These are phyloP conservation scores for Odontomyia ornata DNA, from an alignment of 2,888 invertebrate genomes.

Conservation along the genomic window DNA sequence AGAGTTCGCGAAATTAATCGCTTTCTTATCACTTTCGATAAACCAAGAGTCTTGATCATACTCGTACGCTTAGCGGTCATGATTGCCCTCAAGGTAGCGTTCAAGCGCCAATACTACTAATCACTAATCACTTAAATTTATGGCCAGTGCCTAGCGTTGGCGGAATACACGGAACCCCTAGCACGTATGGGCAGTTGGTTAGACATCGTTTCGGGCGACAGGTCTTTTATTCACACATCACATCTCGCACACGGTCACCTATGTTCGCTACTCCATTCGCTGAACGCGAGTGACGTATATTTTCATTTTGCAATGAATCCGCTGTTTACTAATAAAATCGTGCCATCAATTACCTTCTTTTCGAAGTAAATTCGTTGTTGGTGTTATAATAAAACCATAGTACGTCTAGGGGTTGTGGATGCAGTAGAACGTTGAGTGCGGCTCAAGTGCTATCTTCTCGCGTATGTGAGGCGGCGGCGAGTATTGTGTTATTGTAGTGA, in stretches of 20 bases:
- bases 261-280: no score
- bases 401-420: not conserved
- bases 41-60: not conserved
- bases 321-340: constrained; percentile 36
- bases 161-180: not conserved
- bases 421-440: constrained; percentile 20
- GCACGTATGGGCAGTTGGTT: constrained; percentile 2
- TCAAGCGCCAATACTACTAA: not conserved
- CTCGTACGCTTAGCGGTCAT: not conserved
- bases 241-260: not conserved
- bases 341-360: constrained; percentile 32
- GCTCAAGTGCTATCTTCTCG: constrained; percentile 3
- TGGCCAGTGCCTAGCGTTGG: not conserved
- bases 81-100: not conserved
- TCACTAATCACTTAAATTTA: not conserved
- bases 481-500: not conserved
- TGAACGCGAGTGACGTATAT: not conserved
- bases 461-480: not conserved
- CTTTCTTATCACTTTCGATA: constrained; percentile 15
- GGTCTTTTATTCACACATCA: not conserved
- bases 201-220: not conserved
- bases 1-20: not conserved
- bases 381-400: constrained; percentile 23
- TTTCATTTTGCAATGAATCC: constrained; percentile 24
- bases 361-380: constrained; percentile 8